Conservation (phyloP, 2,888 invertebrate species). For the Tricholauxania praeusta region DNA sequence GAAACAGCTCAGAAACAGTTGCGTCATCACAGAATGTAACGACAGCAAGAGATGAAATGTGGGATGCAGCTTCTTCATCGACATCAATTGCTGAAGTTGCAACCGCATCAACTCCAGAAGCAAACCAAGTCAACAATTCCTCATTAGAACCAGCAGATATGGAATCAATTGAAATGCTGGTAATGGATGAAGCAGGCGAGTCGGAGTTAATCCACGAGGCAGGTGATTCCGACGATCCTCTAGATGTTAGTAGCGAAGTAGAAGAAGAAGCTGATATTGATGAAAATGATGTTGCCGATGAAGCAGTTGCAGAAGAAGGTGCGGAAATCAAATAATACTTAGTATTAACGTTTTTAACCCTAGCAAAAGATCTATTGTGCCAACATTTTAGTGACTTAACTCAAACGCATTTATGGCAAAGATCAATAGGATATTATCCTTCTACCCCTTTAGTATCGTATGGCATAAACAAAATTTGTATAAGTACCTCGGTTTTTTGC, state of each 20-base stretch:
- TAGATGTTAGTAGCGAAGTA: slow-evolving; percentile 28
- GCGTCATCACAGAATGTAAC: background rate
- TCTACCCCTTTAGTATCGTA: too few relatives aligned
- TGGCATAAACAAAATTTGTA: too few relatives aligned
- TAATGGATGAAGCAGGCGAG: background rate
- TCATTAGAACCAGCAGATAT: background rate
- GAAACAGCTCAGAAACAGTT: background rate
- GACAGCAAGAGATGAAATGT: background rate
- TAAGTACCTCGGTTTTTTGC: too few relatives aligned
- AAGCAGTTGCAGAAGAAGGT: slow-evolving; percentile 42
- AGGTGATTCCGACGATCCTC: slow-evolving; percentile 24
- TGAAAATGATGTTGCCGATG: slow-evolving; percentile 42
- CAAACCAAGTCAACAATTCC: background rate
- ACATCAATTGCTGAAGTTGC: background rate
- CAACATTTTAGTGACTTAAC: too few relatives aligned
- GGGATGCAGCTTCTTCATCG: background rate
- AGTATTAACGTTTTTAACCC: slow-evolving; percentile 38
- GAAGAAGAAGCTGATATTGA: slow-evolving; percentile 40
- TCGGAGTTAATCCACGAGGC: slow-evolving; percentile 10
- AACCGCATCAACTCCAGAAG: background rate
- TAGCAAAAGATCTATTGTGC: background rate
- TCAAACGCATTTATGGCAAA: too few relatives aligned
- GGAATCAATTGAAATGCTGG: slow-evolving; percentile 20
- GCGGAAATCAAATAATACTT: slow-evolving; percentile 30
- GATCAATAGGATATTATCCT: too few relatives aligned